A percentile compares a stretch with the other conserved stretches of the same genome.
Evolutionary conservation across 2,888 invertebrate species (phyloP).

Genomic region (Sphaeridia pumilis): DNA sequence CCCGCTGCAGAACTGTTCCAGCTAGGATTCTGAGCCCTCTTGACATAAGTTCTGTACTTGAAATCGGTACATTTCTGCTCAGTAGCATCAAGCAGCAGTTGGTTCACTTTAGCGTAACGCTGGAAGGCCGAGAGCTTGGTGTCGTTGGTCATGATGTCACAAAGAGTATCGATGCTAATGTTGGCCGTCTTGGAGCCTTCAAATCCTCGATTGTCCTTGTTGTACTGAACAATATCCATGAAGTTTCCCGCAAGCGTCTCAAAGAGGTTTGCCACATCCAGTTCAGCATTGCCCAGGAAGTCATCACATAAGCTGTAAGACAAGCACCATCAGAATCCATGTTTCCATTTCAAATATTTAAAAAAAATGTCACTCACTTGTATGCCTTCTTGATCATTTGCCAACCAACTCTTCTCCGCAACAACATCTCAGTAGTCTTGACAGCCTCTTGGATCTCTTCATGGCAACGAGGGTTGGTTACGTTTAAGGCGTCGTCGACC

Average conservation of each 20-base stretch:
- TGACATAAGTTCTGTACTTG: conserved; percentile 63
- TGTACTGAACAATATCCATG: conserved; percentile 86
- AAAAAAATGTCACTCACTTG: too few species aligned
- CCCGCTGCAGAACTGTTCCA: conserved; percentile 56
- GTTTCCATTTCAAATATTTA: too few species aligned
- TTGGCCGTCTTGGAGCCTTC: conserved; percentile 49
- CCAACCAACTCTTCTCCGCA: conserved; percentile 50
- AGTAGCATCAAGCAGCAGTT: conserved; percentile 52
- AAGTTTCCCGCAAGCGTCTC: conserved; percentile 72
- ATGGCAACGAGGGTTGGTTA: conserved; percentile 57
- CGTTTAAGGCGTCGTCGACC: conserved; percentile 60
- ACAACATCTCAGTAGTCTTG: conserved; percentile 51
- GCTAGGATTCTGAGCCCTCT: conserved; percentile 51
- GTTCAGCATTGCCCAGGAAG: conserved; percentile 47
- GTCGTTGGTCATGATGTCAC: conserved; percentile 52
- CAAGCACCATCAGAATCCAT: too few species aligned
- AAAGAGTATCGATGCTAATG: conserved; percentile 69
- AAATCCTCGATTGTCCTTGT: conserved; percentile 74
- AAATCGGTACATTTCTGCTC: conserved; percentile 70
- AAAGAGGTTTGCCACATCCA: conserved; percentile 68
- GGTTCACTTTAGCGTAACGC: conserved; percentile 61
- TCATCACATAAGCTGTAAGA: conserved; percentile 58
- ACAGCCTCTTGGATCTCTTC: conserved; percentile 53
- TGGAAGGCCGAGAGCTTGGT: conserved; percentile 50
- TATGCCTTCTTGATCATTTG: conserved; percentile 61